A percentile compares a stretch with the other conserved stretches of the same genome.
These are phyloP conservation scores for Harpagoxenus sublaevis DNA, from an alignment of 2,888 invertebrate genomes.

Conservation along the genomic window DNA sequence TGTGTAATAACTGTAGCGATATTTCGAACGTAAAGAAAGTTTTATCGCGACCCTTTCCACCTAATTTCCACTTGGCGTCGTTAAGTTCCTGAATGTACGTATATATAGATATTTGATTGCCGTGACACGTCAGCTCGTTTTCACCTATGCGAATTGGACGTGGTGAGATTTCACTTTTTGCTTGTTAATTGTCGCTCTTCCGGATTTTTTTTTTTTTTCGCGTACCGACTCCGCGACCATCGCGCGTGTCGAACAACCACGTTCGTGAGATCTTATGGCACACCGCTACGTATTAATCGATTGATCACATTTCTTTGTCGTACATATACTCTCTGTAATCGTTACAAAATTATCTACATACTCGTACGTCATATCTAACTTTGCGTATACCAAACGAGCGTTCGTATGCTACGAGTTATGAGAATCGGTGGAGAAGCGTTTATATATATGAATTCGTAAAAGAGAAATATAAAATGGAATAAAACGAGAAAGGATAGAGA, in stretches of 20 bases:
- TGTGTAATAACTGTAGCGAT: slow-evolving; percentile 46
- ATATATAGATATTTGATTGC: slow-evolving; percentile 56
- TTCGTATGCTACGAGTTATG: slow-evolving; percentile 17
- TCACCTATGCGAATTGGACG: slow-evolving; percentile 28
- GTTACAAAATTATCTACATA: slow-evolving; percentile 47
- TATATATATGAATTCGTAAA: background rate
- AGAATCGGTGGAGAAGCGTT: slow-evolving; percentile 38
- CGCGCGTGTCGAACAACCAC: background rate
- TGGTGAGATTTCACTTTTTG: slow-evolving; percentile 45
- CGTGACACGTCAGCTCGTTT: slow-evolving; percentile 42
- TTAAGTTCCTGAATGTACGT: slow-evolving; percentile 64
- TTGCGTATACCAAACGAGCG: slow-evolving; percentile 54
- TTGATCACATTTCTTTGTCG: slow-evolving; percentile 48
- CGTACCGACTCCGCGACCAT: background rate
- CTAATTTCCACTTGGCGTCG: slow-evolving; percentile 57
- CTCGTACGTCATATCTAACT: slow-evolving; percentile 42
- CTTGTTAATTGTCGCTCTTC: slow-evolving; percentile 31
- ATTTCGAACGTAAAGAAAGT: slow-evolving; percentile 60
- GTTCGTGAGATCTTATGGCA: slow-evolving; percentile 39
- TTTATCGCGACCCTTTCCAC: slow-evolving; percentile 42
- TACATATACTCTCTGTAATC: slow-evolving; percentile 31
- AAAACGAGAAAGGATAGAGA: background rate
- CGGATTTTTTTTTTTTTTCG: background rate
- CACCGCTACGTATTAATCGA: slow-evolving; percentile 54
- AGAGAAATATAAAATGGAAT: background rate